phyloP scores from a whole-genome alignment of 1,140 invertebrate species.

The Brachionus paranguensis region DNA sequence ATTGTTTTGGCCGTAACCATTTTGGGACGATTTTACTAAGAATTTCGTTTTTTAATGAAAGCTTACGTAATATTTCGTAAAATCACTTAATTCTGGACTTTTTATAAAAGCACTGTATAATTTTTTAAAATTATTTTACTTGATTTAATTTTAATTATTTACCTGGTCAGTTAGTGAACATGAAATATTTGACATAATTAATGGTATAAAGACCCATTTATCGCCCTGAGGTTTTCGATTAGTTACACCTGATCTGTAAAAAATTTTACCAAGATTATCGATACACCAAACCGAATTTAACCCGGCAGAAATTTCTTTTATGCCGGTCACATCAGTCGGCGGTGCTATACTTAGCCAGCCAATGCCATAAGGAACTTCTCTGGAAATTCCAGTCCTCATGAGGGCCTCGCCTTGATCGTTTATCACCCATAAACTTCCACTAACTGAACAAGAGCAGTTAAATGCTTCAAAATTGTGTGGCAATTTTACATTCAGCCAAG shows the following conservation, averaged over 20 bases:
- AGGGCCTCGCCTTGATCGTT: background rate
- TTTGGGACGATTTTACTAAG: too few species aligned
- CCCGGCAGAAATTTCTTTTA: background rate
- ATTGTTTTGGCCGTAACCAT: too few species aligned
- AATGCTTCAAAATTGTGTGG: background rate
- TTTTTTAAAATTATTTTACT: too few species aligned
- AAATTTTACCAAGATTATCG: background rate
- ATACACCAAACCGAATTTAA: background rate
- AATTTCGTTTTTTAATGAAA: too few species aligned
- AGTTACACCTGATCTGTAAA: background rate
- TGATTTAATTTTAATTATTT: background rate
- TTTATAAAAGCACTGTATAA: too few species aligned
- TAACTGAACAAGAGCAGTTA: background rate
- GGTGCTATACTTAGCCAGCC: background rate
- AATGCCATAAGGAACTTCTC: background rate
- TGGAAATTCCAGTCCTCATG: background rate
- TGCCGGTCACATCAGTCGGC: background rate
- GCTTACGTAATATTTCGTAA: too few species aligned
- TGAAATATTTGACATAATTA: background rate
- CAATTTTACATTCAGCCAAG: background rate
- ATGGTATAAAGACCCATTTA: conserved; percentile 35
- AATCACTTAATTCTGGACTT: too few species aligned
- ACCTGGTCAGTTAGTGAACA: background rate
- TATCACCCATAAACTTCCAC: conserved; percentile 4
- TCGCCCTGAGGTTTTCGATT: background rate